Conservation (phyloP, 2,888 invertebrate species). For the Hypena proboscidalis region DNA sequence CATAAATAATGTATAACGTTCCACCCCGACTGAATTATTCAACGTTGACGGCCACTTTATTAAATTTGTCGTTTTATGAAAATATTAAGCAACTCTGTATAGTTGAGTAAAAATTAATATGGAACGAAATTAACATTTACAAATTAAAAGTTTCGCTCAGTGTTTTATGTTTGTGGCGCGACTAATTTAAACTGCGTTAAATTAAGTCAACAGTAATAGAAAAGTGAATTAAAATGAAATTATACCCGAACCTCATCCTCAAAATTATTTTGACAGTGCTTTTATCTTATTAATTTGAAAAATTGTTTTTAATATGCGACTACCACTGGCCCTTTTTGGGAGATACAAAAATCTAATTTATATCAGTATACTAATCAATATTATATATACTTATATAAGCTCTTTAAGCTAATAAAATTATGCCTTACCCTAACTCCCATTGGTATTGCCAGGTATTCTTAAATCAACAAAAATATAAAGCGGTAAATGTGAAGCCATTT, state of each 20-base stretch:
- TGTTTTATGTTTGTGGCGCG: conserved; percentile 34
- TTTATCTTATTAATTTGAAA: too few species aligned
- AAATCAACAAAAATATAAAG: too few species aligned
- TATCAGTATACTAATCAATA: too few species aligned
- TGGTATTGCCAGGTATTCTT: too few species aligned
- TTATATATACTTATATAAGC: too few species aligned
- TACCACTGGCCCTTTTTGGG: too few species aligned
- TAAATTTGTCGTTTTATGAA: conserved; percentile 80
- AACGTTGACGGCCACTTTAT: conserved; percentile 79
- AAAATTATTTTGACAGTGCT: background rate
- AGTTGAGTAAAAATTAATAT: conserved; percentile 63
- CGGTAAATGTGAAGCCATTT: too few species aligned
- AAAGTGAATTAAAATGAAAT: conserved; percentile 43
- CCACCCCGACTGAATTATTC: conserved; percentile 77
- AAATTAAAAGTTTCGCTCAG: conserved; percentile 53
- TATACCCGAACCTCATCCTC: conserved; percentile 10
- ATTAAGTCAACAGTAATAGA: conserved; percentile 33
- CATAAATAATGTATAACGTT: conserved; percentile 81
- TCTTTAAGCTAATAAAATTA: too few species aligned
- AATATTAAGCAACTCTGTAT: conserved; percentile 61
- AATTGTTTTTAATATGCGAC: too few species aligned
- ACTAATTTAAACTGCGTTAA: conserved; percentile 37
- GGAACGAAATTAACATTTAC: conserved; percentile 58
- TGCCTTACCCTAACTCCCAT: too few species aligned
- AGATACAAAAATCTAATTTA: too few species aligned